A percentile compares a stretch with the other conserved stretches of the same genome.
Evolutionary conservation across 1,140 invertebrate genomes (phyloP).

Genomic region (Atta colombica): DNA sequence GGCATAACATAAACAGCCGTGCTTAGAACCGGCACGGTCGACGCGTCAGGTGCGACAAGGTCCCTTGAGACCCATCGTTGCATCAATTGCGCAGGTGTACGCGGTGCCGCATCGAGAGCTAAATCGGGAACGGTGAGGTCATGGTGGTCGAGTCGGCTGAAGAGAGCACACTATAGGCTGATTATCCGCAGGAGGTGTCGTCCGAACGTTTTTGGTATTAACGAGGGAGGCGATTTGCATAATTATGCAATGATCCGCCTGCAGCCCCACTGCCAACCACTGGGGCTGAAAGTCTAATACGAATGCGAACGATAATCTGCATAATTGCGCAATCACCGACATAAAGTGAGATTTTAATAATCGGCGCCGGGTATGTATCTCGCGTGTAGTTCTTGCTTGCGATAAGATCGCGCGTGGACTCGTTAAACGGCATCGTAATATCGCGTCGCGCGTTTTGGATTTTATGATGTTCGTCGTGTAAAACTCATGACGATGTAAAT

Average conservation of each 20-base stretch:
- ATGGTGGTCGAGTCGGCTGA: slow-evolving; percentile 21
- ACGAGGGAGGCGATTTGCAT: slow-evolving; percentile 61
- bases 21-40: slow-evolving; percentile 55
- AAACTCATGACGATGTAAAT: slow-evolving; percentile 9
- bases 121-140: slow-evolving; percentile 61
- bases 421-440: slow-evolving; percentile 42
- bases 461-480: slow-evolving; percentile 28
- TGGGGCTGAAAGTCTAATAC: slow-evolving; percentile 60
- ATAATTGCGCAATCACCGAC: slow-evolving; percentile 64
- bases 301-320: slow-evolving; percentile 70
- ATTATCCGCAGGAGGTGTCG: slow-evolving; percentile 49
- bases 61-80: slow-evolving; percentile 55
- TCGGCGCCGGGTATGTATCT: slow-evolving; percentile 12
- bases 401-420: slow-evolving; percentile 49
- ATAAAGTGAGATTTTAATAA: slow-evolving; percentile 60
- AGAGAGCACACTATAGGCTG: not conserved
- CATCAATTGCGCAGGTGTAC: slow-evolving; percentile 70
- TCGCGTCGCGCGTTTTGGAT: slow-evolving; percentile 12
- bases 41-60: slow-evolving; percentile 56
- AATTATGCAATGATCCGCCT: slow-evolving; percentile 74
- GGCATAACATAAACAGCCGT: slow-evolving; percentile 69
- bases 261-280: slow-evolving; percentile 49
- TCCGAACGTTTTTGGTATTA: slow-evolving; percentile 55
- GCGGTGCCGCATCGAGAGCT: slow-evolving; percentile 35
- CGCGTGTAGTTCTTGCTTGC: slow-evolving; percentile 1